Percentiles rank a stretch among this genome's conserved stretches.
Evolutionary conservation across 2,888 invertebrate genomes (phyloP).

Genomic region (Dugesia japonica): DNA sequence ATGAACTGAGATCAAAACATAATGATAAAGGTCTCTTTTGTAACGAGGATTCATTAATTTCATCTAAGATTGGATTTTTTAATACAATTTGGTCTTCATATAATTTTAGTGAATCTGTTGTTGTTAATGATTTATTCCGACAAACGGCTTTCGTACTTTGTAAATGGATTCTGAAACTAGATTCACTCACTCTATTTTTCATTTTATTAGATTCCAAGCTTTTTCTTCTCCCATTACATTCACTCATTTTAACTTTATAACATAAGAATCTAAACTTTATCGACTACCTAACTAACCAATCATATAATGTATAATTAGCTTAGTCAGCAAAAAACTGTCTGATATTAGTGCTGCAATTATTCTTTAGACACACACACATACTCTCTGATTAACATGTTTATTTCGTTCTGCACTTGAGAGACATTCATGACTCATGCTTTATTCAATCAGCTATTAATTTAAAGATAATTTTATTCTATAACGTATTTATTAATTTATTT

Average conservation of each 20-base stretch:
- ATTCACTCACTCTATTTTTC: neutral
- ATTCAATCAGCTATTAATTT: neutral
- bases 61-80: neutral
- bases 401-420: neutral
- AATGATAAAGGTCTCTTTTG: neutral
- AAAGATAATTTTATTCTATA: too few species aligned
- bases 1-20: slow-evolving; percentile 4
- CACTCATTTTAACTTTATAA: neutral
- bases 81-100: neutral
- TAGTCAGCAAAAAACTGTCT: neutral
- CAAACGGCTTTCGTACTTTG: slow-evolving; percentile 1
- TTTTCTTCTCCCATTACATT: neutral
- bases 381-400: neutral
- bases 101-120: slow-evolving; percentile 1
- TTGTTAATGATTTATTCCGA: neutral
- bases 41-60: neutral
- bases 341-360: slow-evolving; percentile 4
- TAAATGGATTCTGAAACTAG: neutral
- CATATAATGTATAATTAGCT: neutral
- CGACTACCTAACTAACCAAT: neutral
- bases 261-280: neutral
- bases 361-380: neutral
- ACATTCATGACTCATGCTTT: slow-evolving; percentile 20
- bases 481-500: too few species aligned
- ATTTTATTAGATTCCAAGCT: neutral